Percentiles rank a stretch among this genome's conserved stretches.
These are phyloP conservation scores for Geodia barretti DNA, from an alignment of 37 sponge, comb jelly and placozoan genomes.

Conservation along the genomic window DNA sequence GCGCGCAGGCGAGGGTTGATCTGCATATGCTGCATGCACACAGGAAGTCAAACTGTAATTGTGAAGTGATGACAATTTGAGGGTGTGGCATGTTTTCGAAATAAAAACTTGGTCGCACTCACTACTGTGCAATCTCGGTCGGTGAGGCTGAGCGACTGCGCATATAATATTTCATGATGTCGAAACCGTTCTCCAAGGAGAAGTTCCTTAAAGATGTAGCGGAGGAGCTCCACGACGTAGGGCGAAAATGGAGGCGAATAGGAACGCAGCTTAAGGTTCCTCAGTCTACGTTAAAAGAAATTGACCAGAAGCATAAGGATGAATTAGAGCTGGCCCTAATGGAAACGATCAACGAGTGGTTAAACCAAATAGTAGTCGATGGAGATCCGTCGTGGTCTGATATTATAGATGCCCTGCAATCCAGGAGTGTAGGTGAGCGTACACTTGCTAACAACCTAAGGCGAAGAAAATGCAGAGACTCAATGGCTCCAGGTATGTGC, in stretches of 20 bases:
- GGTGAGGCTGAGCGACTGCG: too few species aligned
- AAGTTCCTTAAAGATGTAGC: not conserved
- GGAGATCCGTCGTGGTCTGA: not conserved
- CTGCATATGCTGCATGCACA: too few species aligned
- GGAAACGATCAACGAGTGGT: not conserved
- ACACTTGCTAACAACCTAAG: not conserved
- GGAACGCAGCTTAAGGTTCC: not conserved
- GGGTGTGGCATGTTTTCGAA: too few species aligned
- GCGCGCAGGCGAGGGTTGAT: too few species aligned
- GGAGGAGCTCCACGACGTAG: not conserved
- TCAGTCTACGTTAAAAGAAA: not conserved
- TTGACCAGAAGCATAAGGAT: not conserved
- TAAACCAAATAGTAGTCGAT: not conserved
- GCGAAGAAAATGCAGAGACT: not conserved
- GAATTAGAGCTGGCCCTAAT: not conserved
- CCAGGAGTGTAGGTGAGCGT: not conserved
- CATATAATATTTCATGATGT: too few species aligned
- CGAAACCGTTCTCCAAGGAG: too few species aligned
- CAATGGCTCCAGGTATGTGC: too few species aligned
- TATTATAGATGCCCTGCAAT: not conserved
- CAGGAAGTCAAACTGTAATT: too few species aligned
- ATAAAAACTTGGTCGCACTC: too few species aligned
- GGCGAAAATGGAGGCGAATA: not conserved
- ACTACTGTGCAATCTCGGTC: too few species aligned
- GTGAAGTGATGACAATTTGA: too few species aligned